Percentiles rank a stretch among this genome's conserved stretches.
Evolutionary conservation across 2,888 invertebrate species (phyloP).

Genomic region (Nemoura dubitans): DNA sequence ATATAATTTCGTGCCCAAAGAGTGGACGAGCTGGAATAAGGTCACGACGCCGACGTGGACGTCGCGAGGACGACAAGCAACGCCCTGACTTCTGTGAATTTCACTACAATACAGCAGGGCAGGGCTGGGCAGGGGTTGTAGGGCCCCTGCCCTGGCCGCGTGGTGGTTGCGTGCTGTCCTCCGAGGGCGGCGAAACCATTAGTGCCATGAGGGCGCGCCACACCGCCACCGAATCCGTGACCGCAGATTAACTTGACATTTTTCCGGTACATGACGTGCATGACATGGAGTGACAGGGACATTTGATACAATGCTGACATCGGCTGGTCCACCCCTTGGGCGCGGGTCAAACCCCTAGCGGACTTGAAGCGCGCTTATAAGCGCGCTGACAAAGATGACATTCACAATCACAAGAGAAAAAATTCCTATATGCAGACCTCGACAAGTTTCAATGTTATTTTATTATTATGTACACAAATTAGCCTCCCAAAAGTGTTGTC

Average conservation of each 20-base stretch:
- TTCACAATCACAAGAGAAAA: no score
- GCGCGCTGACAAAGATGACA: no score
- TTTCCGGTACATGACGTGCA: background rate
- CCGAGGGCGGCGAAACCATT: background rate
- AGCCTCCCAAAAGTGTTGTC: no score
- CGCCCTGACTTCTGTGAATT: background rate
- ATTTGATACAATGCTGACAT: background rate
- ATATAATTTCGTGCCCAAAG: constrained; percentile 48
- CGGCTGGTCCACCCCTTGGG: background rate
- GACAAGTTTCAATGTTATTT: no score
- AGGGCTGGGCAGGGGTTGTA: constrained; percentile 15
- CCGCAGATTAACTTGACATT: background rate
- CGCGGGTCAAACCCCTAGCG: background rate
- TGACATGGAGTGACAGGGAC: background rate
- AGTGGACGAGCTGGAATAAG: background rate
- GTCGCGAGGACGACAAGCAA: background rate
- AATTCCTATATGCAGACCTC: no score
- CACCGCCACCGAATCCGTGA: background rate
- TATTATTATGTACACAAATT: no score
- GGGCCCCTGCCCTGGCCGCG: constrained; percentile 35
- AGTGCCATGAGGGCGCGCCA: background rate
- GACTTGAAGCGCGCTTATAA: background rate
- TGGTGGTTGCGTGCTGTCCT: constrained; percentile 49
- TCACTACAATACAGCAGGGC: constrained; percentile 35
- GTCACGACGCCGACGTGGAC: background rate